Evolutionary conservation across 2,113 vertebrate genomes (phyloP).

Genomic region (Polypterus bichir): DNA sequence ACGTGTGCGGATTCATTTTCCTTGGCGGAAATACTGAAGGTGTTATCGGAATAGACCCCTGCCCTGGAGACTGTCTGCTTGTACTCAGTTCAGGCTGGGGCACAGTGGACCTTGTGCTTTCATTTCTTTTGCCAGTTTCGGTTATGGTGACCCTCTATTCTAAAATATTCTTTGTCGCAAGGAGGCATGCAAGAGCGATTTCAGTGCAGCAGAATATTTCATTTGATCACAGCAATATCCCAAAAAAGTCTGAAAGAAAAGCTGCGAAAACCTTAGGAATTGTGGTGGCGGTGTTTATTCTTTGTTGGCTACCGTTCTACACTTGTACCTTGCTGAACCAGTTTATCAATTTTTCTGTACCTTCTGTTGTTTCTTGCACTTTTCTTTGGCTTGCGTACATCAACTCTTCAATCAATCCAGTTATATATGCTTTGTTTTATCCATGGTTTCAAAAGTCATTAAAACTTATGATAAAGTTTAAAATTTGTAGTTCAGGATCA

Average conservation of each 20-base stretch:
- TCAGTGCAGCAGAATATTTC: conserved; percentile 10
- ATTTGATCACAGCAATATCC: neutral
- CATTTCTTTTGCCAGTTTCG: conserved; percentile 25
- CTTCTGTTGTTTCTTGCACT: neutral
- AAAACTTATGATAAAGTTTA: conserved; percentile 31
- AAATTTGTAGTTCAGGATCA: conserved; percentile 17
- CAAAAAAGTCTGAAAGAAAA: conserved; percentile 28
- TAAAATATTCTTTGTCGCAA: conserved; percentile 29
- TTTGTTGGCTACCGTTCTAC: conserved; percentile 27
- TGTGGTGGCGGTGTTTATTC: conserved; percentile 23
- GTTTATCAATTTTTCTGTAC: conserved; percentile 1
- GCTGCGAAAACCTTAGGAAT: conserved; percentile 34
- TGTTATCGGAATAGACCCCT: conserved; percentile 13
- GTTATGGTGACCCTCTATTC: conserved; percentile 26
- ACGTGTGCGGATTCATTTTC: conserved; percentile 5
- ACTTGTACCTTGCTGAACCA: conserved; percentile 11
- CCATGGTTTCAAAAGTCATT: conserved; percentile 36
- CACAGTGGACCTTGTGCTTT: conserved; percentile 23
- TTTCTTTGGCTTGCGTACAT: conserved; percentile 13
- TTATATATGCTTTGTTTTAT: conserved; percentile 38
- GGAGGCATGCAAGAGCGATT: conserved; percentile 33
- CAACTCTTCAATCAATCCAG: conserved; percentile 33
- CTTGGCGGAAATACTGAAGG: neutral
- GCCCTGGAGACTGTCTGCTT: conserved; percentile 20
- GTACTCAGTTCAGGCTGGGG: conserved; percentile 22